Evolutionary conservation across 2,888 invertebrate species (phyloP), one percentile per base, ranked within the genome.

Genomic region (Stenodera caucasica): DNA sequence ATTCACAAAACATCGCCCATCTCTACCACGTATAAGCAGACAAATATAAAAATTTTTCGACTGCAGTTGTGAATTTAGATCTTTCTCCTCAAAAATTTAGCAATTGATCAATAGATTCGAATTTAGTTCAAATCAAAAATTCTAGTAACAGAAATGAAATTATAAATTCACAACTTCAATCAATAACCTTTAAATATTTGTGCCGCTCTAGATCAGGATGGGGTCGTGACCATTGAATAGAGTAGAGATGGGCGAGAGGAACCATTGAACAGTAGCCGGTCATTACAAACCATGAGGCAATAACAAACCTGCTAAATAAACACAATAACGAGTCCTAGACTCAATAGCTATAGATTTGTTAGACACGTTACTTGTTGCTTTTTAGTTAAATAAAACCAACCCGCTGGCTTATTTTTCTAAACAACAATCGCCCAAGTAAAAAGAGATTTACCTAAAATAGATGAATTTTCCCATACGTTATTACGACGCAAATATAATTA

Each of bases 261-360:
- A 59, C 57, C 55, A 61, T 61, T 59, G 53, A 63, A 65, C 71
- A 68, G 71, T 69, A 71, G 72, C 74, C 70, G 70, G 71, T 73
- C 73, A 75, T 76, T 73, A 72, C 74, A 71, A 72, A 71, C 73
- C 72, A 73, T 72, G 68, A 67, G 72, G 70, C 72, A 75, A 73
- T 73, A 72, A 73, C 71, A 70, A 73, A 72, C 73, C 72, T 67
- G 69, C 67, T 70, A 71, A 66, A 67, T 71, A 75, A 74, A 71
- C 70, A 72, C 72, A 75, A 76, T 74, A 70, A 70, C 60, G 57
- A 55, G 62, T 62, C 69, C 70, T 68, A 68, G 71, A 71, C 68
- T 73, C 71, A 74, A 73, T 71, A 69, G 68, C 61, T 60, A 64
- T 64, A 71, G 67, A 70, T 72, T 71, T 72, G 71, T 69, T 69